A percentile compares a stretch with the other conserved stretches of the same genome.
These are phyloP conservation scores for Pseudomyrmex gracilis DNA, from an alignment of 1,140 invertebrate species.

Conservation along the genomic window DNA sequence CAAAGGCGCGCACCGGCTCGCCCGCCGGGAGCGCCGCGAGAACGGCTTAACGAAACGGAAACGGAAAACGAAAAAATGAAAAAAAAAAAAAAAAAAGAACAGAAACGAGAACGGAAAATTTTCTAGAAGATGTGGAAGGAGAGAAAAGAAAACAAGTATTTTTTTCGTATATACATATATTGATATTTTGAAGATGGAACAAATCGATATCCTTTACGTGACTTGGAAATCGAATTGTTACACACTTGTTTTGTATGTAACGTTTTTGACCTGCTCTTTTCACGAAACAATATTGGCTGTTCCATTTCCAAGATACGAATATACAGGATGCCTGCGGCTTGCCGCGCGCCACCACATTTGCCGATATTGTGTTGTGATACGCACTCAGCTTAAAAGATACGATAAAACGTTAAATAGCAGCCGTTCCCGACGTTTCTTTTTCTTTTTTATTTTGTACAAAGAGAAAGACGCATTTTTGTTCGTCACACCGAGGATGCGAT, in stretches of 20 bases:
- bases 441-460: not conserved
- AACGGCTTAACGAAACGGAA: conserved; percentile 72
- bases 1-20: conserved; percentile 34
- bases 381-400: not conserved
- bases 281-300: conserved; percentile 18
- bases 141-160: not conserved
- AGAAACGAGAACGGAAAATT: conserved; percentile 84
- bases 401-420: not conserved
- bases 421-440: not conserved
- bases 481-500: not conserved
- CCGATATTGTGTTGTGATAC: not conserved
- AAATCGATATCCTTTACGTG: conserved; percentile 45
- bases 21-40: conserved; percentile 56
- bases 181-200: conserved; percentile 50
- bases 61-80: conserved; percentile 79
- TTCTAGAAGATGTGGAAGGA: conserved; percentile 49
- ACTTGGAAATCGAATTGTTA: conserved; percentile 40
- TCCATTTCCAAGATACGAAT: conserved; percentile 35
- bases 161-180: conserved; percentile 8
- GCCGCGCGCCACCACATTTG: not conserved
- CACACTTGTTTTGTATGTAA: conserved; percentile 28
- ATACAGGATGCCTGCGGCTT: conserved; percentile 21
- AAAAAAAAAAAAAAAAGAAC: conserved; percentile 79
- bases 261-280: conserved; percentile 34
- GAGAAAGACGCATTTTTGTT: not conserved